A percentile compares a stretch with the other conserved stretches of the same genome.
These are phyloP conservation scores for Leucania comma DNA, from an alignment of 2,888 invertebrate species.

Conservation along the genomic window DNA sequence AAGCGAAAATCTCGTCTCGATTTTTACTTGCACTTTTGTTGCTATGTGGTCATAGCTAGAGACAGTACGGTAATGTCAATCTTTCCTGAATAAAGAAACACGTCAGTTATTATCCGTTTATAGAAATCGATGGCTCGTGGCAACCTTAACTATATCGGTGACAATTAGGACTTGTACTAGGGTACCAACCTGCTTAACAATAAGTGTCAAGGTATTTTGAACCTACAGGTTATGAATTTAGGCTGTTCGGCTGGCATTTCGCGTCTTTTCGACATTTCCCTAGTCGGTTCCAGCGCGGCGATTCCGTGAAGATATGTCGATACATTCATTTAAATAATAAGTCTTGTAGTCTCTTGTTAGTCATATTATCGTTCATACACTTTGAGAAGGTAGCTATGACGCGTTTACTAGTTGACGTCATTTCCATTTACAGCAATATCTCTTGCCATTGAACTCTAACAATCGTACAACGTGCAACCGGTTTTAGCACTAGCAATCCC, in stretches of 20 bases:
- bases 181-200: too few species aligned
- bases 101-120: background rate
- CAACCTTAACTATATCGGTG: background rate
- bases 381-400: conserved; percentile 1
- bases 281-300: background rate
- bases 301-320: background rate
- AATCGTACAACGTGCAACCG: background rate
- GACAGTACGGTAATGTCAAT: background rate
- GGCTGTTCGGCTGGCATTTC: too few species aligned
- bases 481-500: background rate
- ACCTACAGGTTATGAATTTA: too few species aligned
- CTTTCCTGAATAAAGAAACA: background rate
- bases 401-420: background rate
- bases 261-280: background rate
- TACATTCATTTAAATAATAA: background rate
- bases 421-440: background rate
- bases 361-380: conserved; percentile 1
- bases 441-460: background rate
- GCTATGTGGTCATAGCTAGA: background rate
- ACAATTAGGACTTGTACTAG: background rate
- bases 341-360: background rate
- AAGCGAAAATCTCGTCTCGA: background rate
- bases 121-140: background rate
- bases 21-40: background rate
- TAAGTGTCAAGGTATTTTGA: too few species aligned